Conservation (phyloP, 2,888 invertebrate genomes). For the Phrixothrix hirtus region DNA sequence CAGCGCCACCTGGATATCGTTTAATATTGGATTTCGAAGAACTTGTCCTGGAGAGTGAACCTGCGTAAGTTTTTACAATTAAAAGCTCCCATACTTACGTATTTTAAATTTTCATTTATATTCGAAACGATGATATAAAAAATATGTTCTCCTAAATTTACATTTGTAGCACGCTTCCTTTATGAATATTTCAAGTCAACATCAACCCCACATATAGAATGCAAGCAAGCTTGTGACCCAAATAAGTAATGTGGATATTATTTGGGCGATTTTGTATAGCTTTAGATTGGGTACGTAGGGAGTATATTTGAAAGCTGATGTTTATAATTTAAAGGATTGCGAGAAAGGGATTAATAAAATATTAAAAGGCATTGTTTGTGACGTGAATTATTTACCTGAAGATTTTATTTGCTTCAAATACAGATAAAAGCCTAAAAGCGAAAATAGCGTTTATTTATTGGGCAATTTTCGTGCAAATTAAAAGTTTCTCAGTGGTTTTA, state of each 20-base stretch:
- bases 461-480: slow-evolving; percentile 1
- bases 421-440: no score
- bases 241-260: neutral
- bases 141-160: neutral
- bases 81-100: slow-evolving; percentile 1
- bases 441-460: no score
- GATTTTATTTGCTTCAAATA: no score
- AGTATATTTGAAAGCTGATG: no score
- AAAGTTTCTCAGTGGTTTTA: slow-evolving; percentile 1
- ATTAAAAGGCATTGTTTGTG: no score
- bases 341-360: no score
- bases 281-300: no score
- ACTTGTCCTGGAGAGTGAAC: slow-evolving; percentile 74
- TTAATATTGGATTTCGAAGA: slow-evolving; percentile 76
- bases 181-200: neutral
- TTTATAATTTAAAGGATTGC: no score
- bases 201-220: no score
- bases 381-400: no score
- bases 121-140: no score
- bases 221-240: neutral
- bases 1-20: slow-evolving; percentile 70
- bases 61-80: slow-evolving; percentile 63
- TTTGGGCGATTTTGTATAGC: neutral
- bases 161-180: neutral
- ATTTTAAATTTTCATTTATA: neutral